Conservation (phyloP, 2,888 invertebrate species). For the Spodoptera exigua region DNA sequence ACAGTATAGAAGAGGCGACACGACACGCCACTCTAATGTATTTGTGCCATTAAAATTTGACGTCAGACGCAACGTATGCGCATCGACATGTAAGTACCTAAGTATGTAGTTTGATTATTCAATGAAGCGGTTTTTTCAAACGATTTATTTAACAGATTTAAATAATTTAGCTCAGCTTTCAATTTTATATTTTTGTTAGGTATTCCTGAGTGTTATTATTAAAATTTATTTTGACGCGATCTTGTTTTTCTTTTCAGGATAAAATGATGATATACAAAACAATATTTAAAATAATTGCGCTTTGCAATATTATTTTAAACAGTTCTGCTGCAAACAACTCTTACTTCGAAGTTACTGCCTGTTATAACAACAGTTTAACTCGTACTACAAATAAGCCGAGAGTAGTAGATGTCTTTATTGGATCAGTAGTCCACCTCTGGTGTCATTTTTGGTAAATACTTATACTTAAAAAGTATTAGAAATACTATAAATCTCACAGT, state of each 20-base stretch:
- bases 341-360: conserved; percentile 34
- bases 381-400: conserved; percentile 26
- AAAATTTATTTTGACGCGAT: neutral
- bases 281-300: conserved; percentile 11
- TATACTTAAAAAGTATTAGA: too few relatives aligned
- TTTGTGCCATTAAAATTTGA: too few relatives aligned
- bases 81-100: too few relatives aligned
- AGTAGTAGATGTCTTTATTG: conserved; percentile 40
- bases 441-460: conserved; percentile 49
- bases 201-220: conserved; percentile 29
- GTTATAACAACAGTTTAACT: conserved; percentile 33
- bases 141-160: too few relatives aligned
- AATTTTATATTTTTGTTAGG: too few relatives aligned
- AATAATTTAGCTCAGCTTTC: too few relatives aligned
- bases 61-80: too few relatives aligned
- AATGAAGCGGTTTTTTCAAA: too few relatives aligned
- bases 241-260: conserved; percentile 19
- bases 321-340: conserved; percentile 8
- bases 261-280: conserved; percentile 9
- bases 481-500: too few relatives aligned
- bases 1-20: too few relatives aligned
- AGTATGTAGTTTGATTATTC: too few relatives aligned
- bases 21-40: too few relatives aligned
- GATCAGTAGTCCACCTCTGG: conserved; percentile 48
- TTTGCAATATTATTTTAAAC: conserved; percentile 1